A percentile compares a stretch with the other conserved stretches of the same genome.
Evolutionary conservation across 2,888 invertebrate species (phyloP).

Genomic region (Pseudococcus jackbeardsleyi): DNA sequence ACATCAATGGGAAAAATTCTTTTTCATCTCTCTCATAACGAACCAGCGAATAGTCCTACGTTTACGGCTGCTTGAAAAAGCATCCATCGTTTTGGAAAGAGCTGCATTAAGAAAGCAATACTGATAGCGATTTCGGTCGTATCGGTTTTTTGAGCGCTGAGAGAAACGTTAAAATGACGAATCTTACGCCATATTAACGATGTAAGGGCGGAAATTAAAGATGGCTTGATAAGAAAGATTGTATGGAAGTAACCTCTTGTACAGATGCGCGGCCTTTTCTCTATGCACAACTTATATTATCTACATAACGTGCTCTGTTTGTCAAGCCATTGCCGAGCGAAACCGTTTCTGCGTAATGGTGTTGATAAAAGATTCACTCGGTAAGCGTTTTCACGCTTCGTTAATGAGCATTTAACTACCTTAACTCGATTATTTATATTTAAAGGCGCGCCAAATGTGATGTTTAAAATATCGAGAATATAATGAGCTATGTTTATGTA

Average conservation of each 20-base stretch:
- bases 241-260: conserved; percentile 59
- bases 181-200: conserved; percentile 62
- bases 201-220: conserved; percentile 62
- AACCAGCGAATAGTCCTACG: not conserved
- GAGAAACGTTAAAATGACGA: conserved; percentile 60
- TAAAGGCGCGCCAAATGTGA: conserved; percentile 34
- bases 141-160: not conserved
- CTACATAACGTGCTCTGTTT: conserved; percentile 58
- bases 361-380: conserved; percentile 55
- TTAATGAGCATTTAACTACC: conserved; percentile 57
- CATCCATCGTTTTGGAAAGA: not conserved
- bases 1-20: not conserved
- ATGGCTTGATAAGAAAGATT: conserved; percentile 60
- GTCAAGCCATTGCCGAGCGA: conserved; percentile 58
- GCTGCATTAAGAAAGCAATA: not conserved
- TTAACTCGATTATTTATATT: conserved; percentile 58
- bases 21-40: not conserved
- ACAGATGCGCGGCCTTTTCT: conserved; percentile 50
- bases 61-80: not conserved
- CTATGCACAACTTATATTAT: conserved; percentile 57
- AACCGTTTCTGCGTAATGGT: conserved; percentile 53
- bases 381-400: conserved; percentile 51
- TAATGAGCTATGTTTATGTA: conserved; percentile 12
- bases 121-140: conserved; percentile 25
- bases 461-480: conserved; percentile 13